Percentiles rank a stretch among this genome's conserved stretches.
phyloP scores from a whole-genome alignment of 2,888 invertebrate species.

The Drymonia ruficornis region DNA sequence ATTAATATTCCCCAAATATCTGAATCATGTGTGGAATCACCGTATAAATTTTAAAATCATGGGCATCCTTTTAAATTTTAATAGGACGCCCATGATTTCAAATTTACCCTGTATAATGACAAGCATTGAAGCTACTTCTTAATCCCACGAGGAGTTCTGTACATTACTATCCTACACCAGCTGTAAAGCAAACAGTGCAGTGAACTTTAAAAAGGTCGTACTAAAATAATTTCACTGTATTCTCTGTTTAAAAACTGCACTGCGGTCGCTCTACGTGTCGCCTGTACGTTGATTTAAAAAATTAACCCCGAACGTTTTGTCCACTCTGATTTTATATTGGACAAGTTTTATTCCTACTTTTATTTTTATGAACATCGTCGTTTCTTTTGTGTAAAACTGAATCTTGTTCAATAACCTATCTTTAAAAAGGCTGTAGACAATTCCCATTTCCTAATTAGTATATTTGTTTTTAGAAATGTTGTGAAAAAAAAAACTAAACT shows the following conservation, averaged over 20 bases:
- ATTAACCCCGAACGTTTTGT: conserved; percentile 3
- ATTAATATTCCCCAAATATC: too few relatives aligned
- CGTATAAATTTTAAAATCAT: too few relatives aligned
- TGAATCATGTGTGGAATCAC: too few relatives aligned
- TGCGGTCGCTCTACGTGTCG: conserved; percentile 7
- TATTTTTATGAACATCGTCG: not conserved
- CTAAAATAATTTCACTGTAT: conserved; percentile 9
- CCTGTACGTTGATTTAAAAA: conserved; percentile 9
- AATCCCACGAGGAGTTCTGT: not conserved
- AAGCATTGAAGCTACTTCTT: not conserved
- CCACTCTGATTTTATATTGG: conserved; percentile 4
- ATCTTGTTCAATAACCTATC: not conserved
- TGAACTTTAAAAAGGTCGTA: conserved; percentile 9
- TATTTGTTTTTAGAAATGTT: too few relatives aligned
- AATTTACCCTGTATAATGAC: too few relatives aligned
- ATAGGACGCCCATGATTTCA: too few relatives aligned
- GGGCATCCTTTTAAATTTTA: too few relatives aligned
- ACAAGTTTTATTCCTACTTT: not conserved
- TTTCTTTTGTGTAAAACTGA: not conserved
- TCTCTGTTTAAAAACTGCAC: conserved; percentile 6
- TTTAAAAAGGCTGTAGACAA: too few relatives aligned
- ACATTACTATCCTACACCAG: conserved; percentile 3
- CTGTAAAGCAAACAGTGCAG: conserved; percentile 9
- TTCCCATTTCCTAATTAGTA: too few relatives aligned
- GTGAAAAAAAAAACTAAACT: too few relatives aligned